These are phyloP conservation scores for Melanostigma gelatinosum DNA, from an alignment of 2,113 vertebrate species.

Conservation along the genomic window DNA sequence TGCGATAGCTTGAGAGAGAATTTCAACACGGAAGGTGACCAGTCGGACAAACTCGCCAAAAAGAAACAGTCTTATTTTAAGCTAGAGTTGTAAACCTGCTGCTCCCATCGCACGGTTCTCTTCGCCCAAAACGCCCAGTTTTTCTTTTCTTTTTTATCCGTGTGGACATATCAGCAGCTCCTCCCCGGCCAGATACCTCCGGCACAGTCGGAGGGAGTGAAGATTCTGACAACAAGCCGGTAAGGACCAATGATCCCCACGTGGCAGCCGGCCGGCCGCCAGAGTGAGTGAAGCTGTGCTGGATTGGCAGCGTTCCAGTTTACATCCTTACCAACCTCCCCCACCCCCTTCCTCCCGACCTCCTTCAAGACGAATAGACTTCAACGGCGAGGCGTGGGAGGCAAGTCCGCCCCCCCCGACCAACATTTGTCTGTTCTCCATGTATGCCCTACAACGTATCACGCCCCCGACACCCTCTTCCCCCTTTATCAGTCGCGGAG, in stretches of 20 bases:
- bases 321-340: conserved; percentile 32
- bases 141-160: background rate
- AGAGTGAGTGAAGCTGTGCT: conserved; percentile 37
- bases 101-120: background rate
- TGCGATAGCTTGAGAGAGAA: background rate
- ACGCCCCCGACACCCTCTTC: conserved; percentile 22
- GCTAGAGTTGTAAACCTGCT: conserved; percentile 2
- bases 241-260: conserved; percentile 33
- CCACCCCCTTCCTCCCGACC: background rate
- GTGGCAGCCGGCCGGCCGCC: conserved; percentile 14
- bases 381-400: conserved; percentile 31
- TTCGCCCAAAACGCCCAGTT: background rate
- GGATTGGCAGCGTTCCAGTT: conserved; percentile 60
- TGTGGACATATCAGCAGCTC: conserved; percentile 22
- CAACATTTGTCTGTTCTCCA: conserved; percentile 10
- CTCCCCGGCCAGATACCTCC: conserved; percentile 20
- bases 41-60: background rate
- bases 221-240: conserved; percentile 9
- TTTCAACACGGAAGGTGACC: conserved; percentile 44
- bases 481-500: conserved; percentile 61
- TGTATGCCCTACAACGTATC: conserved; percentile 62
- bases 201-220: conserved; percentile 9
- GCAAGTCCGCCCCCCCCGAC: background rate
- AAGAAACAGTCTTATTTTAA: background rate
- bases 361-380: conserved; percentile 63